Percentiles rank a stretch among this genome's conserved stretches.
These are phyloP conservation scores for Euphonia xanthogaster DNA, from an alignment of 2,797 vertebrate genomes.

Conservation along the genomic window DNA sequence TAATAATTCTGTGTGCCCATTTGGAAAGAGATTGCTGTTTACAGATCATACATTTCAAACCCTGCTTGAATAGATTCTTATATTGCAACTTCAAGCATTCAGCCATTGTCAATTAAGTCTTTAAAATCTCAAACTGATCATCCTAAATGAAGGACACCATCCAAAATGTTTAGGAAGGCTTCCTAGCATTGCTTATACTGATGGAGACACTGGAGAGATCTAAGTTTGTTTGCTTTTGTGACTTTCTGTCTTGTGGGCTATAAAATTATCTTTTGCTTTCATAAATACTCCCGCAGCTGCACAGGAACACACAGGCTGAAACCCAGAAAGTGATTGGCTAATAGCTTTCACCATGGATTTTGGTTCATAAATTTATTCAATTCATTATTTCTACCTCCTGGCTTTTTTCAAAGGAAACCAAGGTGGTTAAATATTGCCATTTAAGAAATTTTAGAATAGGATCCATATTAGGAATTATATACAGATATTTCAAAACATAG, in stretches of 20 bases:
- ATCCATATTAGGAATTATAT: not conserved
- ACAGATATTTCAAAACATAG: not conserved
- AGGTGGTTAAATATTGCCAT: fast-evolving
- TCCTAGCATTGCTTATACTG: not conserved
- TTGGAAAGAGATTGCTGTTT: not conserved
- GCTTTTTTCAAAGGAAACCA: not conserved
- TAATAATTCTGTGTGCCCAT: not conserved
- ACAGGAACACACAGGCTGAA: not conserved
- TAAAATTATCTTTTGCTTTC: not conserved
- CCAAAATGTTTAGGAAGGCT: not conserved
- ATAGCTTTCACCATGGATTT: not conserved
- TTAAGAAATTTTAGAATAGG: not conserved
- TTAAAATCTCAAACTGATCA: not conserved
- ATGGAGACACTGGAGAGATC: not conserved
- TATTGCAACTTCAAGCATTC: not conserved
- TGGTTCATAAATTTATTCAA: not conserved
- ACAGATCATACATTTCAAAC: not conserved
- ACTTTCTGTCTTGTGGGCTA: not conserved
- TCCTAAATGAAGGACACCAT: not conserved
- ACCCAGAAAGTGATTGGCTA: not conserved
- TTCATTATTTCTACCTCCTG: not conserved
- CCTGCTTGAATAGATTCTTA: not conserved
- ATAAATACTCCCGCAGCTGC: not conserved
- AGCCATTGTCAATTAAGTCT: not conserved
- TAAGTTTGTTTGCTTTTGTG: not conserved